Evolutionary conservation across 2,888 invertebrate genomes (phyloP), one percentile per base, ranked within the genome.

Genomic region (Latrodectus elegans): DNA sequence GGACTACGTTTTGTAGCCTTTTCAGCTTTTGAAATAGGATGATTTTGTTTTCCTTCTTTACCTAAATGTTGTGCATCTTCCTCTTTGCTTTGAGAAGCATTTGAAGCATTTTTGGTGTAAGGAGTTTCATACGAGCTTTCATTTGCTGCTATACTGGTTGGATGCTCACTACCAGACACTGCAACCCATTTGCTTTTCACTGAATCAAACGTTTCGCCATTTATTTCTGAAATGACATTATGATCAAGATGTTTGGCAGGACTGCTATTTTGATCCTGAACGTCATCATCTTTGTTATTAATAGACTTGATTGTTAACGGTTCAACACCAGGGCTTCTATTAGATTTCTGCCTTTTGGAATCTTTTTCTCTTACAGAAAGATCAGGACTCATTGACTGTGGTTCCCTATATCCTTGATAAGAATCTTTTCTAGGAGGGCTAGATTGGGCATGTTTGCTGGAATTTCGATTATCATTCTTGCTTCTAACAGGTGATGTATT

Each of bases 151-250:
- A 6, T 60, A 15, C n/a, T 60, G n/a, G 4, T 60, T 8, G 60
- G 60, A 12, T 71, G 38, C n/a, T 51, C 73, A 65, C 65, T 65
- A 38, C 52, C 10, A 8, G 80, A 52, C n/a, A 81, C 53, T 9
- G 73, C 26, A 53, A 65, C 73, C 81, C 81, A 81, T 22, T 81
- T 81, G n/a, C 52, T 74, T 52, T 74, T 82, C 11, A 17, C 60
- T 8, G 49, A 15, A 60, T 11, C n/a, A 55, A 82, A 68, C 4
- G 9, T 60, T 60, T 60, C 60, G 8, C n/a, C 60, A 15, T 51
- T 53, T 11, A n/a, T n/a, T 52, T 15, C 11, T 14, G 67, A 12
- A 22, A 8, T 68, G 22, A 11, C 22, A 22, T 17, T 68, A 17
- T 17, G 67, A 12, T 22, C 4, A 8, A 17, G 26, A 17, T 68